Percentiles rank a stretch among this genome's conserved stretches.
These are phyloP conservation scores for Drosophila formosana DNA, from an alignment of 2,888 invertebrate species.

Conservation along the genomic window DNA sequence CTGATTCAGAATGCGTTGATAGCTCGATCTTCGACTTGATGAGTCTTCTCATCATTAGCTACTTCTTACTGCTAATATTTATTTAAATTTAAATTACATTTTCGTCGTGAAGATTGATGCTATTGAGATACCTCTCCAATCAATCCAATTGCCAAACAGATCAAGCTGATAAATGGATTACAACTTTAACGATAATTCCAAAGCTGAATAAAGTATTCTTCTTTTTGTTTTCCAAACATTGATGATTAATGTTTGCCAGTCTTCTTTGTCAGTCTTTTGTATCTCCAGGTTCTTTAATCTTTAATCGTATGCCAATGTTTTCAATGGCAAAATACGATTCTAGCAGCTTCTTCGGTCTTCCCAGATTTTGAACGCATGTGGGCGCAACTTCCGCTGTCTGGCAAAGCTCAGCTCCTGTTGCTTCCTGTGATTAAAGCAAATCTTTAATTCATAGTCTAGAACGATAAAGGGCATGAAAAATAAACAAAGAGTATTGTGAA, in stretches of 20 bases:
- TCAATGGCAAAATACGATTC: background rate
- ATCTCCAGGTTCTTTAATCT: background rate
- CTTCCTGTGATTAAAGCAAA: conserved; percentile 12
- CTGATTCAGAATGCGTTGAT: background rate
- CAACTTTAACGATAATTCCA: too few relatives aligned
- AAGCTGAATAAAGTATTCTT: too few relatives aligned
- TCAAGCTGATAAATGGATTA: too few relatives aligned
- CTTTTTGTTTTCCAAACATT: too few relatives aligned
- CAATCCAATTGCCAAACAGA: too few relatives aligned
- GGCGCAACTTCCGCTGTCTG: conserved; percentile 18
- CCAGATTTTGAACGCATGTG: background rate
- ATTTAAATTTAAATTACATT: background rate
- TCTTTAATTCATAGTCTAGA: conserved; percentile 15
- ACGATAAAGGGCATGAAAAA: background rate
- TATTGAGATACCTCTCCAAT: background rate
- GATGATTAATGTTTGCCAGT: background rate
- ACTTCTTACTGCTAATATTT: background rate
- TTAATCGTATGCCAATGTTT: background rate
- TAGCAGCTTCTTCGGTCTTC: background rate
- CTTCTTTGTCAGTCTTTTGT: background rate
- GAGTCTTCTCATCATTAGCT: too few relatives aligned
- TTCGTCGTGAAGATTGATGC: background rate
- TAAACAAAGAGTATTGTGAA: background rate
- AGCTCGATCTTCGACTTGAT: background rate
- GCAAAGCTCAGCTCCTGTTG: conserved; percentile 8